Conservation (phyloP, 1,140 invertebrate species). For the Nautilus pompilius region DNA sequence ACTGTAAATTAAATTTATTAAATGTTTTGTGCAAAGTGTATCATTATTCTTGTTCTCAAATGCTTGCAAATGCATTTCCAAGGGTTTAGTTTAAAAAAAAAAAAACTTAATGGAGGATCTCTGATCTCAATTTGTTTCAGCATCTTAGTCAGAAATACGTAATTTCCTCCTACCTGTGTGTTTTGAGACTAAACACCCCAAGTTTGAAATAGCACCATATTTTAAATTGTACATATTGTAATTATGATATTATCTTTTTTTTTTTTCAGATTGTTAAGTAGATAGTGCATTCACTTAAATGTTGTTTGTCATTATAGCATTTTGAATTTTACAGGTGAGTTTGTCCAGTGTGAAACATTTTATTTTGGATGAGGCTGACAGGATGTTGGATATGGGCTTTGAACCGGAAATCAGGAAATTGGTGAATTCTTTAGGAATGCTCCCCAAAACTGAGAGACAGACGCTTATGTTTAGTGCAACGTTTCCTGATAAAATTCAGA, state of each 20-base stretch:
- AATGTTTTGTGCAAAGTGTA: constrained; percentile 3
- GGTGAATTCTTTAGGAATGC: constrained; percentile 73
- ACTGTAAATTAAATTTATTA: constrained; percentile 3
- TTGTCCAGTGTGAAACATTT: constrained; percentile 74
- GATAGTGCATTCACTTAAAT: too few relatives aligned
- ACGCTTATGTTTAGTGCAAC: constrained; percentile 93
- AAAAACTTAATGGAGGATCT: too few relatives aligned
- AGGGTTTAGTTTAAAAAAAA: too few relatives aligned
- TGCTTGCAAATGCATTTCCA: background rate
- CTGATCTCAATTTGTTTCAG: too few relatives aligned
- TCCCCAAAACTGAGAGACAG: constrained; percentile 65
- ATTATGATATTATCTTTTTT: too few relatives aligned
- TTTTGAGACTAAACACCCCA: too few relatives aligned
- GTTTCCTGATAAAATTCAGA: constrained; percentile 80
- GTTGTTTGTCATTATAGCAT: too few relatives aligned
- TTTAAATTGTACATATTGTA: too few relatives aligned
- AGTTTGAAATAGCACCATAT: too few relatives aligned
- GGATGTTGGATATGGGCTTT: constrained; percentile 92
- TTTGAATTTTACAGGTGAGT: constrained; percentile 45
- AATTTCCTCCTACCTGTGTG: too few relatives aligned
- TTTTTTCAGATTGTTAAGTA: too few relatives aligned
- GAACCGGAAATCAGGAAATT: constrained; percentile 72
- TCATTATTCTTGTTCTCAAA: background rate
- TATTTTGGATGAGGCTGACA: constrained; percentile 93
- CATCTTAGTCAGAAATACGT: too few relatives aligned